Evolutionary conservation across 2,113 vertebrate genomes (phyloP).

Genomic region (Catharus fuscescens): DNA sequence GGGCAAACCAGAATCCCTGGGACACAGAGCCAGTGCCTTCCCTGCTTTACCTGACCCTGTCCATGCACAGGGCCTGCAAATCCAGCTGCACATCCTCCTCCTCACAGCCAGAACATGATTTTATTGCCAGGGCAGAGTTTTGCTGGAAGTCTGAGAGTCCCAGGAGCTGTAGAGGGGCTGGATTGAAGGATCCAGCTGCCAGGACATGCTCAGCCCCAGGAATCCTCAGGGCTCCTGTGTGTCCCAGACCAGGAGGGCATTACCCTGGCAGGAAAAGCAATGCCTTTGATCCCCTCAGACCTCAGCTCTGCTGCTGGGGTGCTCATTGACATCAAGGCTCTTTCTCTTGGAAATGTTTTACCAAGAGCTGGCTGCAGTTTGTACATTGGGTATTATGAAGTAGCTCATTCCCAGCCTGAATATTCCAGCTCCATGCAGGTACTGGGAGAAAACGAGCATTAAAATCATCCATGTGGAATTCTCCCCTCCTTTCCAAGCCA

Average conservation of each 20-base stretch:
- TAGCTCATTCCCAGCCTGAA: neutral
- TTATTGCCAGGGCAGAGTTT: neutral
- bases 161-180: fast-evolving
- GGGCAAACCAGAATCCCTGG: neutral
- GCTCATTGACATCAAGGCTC: neutral
- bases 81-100: fast-evolving
- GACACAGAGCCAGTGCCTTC: neutral
- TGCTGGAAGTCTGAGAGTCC: neutral
- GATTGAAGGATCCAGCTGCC: fast-evolving
- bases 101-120: neutral
- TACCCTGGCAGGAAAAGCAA: fast-evolving
- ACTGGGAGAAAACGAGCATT: neutral
- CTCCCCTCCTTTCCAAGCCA: neutral
- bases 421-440: fast-evolving
- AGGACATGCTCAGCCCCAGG: fast-evolving
- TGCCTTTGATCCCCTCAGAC: neutral
- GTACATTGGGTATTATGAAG: neutral
- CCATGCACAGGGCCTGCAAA: neutral
- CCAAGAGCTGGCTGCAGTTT: neutral
- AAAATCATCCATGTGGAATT: neutral
- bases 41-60: fast-evolving
- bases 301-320: neutral
- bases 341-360: neutral
- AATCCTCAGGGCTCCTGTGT: fast-evolving
- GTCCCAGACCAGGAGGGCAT: neutral